Evolutionary conservation across 2,113 vertebrate species (phyloP), one percentile per base, ranked within the genome.

Genomic region (Oncorhynchus mykiss): DNA sequence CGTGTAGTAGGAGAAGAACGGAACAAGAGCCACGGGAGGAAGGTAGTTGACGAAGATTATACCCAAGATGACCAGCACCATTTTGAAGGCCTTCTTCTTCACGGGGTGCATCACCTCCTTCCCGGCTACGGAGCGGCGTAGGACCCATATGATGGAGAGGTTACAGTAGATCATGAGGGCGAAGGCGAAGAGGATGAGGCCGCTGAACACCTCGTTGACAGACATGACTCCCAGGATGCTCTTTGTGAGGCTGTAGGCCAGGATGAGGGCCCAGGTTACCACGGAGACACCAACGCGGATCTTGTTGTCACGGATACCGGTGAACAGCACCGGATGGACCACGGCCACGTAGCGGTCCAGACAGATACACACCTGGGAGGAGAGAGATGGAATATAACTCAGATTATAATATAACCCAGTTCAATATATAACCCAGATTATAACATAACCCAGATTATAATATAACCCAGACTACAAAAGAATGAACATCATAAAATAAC

Each of bases 131-230:
- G 91, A 91, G 24, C 84, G 89, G 5, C 93, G 85, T 29, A 94
- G 88, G 1, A 84, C 88, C 93, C 92, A 93, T 78, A 93, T 88
- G 82, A 94, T 31, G 2, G 92, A 91, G 57, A 90, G 48, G 78
- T 94, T 94, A 79, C 91, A 93, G 88, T 93, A 91, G 34, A 93
- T 66, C 93, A 93, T 93, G 81, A 93, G 60, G 0, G 77, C 79
- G n/a, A 94, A 92, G n/a, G 91, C 69, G 1, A 84, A 86, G 48
- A 93, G 88, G 74, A 94, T 90, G 78, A 93, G 68, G 0, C 87
- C 86, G 12, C 88, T 87, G 89, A 93, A 93, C 70, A 89, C 25
- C 4, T 85, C 80, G 3, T 66, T 70, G 70, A 88, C 79, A 1
- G 74, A 85, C 70, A 84, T 48, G 6, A 74, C 64, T 4, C 88